phyloP scores from a whole-genome alignment of 2,888 invertebrate species.

The Allophyes oxyacanthae region DNA sequence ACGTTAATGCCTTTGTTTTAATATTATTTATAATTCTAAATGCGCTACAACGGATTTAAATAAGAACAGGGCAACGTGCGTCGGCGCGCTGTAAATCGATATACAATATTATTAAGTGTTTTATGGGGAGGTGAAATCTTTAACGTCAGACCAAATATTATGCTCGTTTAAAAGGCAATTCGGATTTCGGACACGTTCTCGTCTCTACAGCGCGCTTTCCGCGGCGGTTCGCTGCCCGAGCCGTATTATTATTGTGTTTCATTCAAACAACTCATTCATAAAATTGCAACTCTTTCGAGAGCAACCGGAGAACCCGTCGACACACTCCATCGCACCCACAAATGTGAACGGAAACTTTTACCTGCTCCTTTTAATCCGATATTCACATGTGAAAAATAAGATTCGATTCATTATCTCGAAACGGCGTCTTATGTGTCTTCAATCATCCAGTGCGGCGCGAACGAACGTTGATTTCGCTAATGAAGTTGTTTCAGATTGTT shows the following conservation, averaged over 20 bases:
- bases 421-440: slow-evolving; percentile 62
- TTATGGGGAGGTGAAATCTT: slow-evolving; percentile 75
- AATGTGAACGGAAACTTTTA: slow-evolving; percentile 68
- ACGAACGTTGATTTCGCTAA: slow-evolving; percentile 76
- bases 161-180: slow-evolving; percentile 68
- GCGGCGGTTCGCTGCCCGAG: slow-evolving; percentile 69
- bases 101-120: slow-evolving; percentile 75
- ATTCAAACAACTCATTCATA: slow-evolving; percentile 88
- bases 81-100: slow-evolving; percentile 53
- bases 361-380: slow-evolving; percentile 63
- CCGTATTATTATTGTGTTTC: slow-evolving; percentile 82
- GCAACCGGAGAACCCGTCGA: slow-evolving; percentile 76
- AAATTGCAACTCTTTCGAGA: slow-evolving; percentile 83
- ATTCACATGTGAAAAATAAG: slow-evolving; percentile 61
- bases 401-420: slow-evolving; percentile 62
- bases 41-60: slow-evolving; percentile 33
- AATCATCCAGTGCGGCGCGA: slow-evolving; percentile 66
- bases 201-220: slow-evolving; percentile 67
- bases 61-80: slow-evolving; percentile 26
- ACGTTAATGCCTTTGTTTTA: slow-evolving; percentile 25
- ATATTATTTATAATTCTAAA: slow-evolving; percentile 27
- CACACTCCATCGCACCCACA: slow-evolving; percentile 75
- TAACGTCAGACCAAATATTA: slow-evolving; percentile 67
- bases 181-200: slow-evolving; percentile 70
- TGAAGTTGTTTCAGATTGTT: slow-evolving; percentile 83